phyloP scores from a whole-genome alignment of 2,113 vertebrate genomes.

The Buteo buteo region DNA sequence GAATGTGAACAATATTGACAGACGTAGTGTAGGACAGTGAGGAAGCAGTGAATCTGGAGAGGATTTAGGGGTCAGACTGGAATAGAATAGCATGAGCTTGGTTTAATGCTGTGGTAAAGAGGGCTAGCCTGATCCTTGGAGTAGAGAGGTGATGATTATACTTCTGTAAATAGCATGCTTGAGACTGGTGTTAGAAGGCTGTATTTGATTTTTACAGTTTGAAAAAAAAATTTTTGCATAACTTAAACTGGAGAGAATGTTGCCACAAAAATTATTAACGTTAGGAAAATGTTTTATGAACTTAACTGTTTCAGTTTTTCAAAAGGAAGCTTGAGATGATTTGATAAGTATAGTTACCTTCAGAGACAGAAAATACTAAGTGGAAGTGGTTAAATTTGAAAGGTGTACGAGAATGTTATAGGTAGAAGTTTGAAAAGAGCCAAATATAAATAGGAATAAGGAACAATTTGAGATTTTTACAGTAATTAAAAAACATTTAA shows the following conservation, averaged over 20 bases:
- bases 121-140: slow-evolving; percentile 4
- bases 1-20: neutral
- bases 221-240: neutral
- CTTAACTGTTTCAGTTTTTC: neutral
- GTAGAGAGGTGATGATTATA: neutral
- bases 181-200: neutral
- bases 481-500: neutral
- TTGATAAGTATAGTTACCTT: neutral
- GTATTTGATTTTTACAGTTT: neutral
- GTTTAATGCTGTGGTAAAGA: slow-evolving; percentile 37
- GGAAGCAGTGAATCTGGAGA: neutral
- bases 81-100: slow-evolving; percentile 26
- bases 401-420: neutral
- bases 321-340: neutral
- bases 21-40: neutral
- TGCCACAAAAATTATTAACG: neutral
- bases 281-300: neutral
- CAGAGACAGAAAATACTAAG: neutral
- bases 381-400: neutral
- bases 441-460: neutral
- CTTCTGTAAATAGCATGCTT: slow-evolving; percentile 12
- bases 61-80: slow-evolving; percentile 38
- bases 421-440: neutral
- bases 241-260: neutral
- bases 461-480: neutral